Percentiles rank a stretch among this genome's conserved stretches.
phyloP scores from a whole-genome alignment of 35 echinoderm and acorn worm genomes.

The Chiridota heheva region DNA sequence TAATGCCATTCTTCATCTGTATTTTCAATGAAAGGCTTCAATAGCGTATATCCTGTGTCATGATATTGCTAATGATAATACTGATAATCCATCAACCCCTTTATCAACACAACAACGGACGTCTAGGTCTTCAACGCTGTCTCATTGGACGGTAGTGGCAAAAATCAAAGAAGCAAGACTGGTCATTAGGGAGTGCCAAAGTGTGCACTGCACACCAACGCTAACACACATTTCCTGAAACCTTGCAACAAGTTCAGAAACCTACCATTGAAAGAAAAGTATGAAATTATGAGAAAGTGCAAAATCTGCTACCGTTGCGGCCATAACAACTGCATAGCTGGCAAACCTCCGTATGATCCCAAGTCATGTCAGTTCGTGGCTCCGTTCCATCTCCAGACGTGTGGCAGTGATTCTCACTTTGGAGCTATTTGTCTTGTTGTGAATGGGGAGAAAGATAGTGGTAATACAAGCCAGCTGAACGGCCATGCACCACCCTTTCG shows the following conservation, averaged over 20 bases:
- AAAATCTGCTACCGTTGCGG: constrained; percentile 65
- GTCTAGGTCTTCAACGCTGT: constrained; percentile 61
- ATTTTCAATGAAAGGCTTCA: no score
- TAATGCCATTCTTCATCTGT: no score
- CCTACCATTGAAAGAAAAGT: constrained; percentile 57
- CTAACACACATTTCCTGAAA: constrained; percentile 56
- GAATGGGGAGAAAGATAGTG: constrained; percentile 42
- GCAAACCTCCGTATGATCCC: constrained; percentile 56
- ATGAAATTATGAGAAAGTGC: constrained; percentile 60
- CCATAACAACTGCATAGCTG: constrained; percentile 75
- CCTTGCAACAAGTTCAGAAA: constrained; percentile 67
- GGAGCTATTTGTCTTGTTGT: constrained; percentile 60
- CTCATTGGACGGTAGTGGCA: constrained; percentile 2
- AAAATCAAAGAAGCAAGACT: background rate
- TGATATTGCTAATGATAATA: no score
- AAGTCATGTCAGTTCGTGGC: constrained; percentile 70
- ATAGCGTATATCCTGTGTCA: no score
- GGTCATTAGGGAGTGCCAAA: constrained; percentile 10
- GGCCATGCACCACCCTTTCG: constrained; percentile 18
- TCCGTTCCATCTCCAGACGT: constrained; percentile 46
- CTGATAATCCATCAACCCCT: constrained; percentile 19
- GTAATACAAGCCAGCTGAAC: constrained; percentile 18
- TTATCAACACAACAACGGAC: background rate
- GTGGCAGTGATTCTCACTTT: constrained; percentile 62
- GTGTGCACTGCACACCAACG: constrained; percentile 50